Evolutionary conservation across 92 coral and sea anemone genomes (phyloP).

Genomic region (Heteractis magnifica): DNA sequence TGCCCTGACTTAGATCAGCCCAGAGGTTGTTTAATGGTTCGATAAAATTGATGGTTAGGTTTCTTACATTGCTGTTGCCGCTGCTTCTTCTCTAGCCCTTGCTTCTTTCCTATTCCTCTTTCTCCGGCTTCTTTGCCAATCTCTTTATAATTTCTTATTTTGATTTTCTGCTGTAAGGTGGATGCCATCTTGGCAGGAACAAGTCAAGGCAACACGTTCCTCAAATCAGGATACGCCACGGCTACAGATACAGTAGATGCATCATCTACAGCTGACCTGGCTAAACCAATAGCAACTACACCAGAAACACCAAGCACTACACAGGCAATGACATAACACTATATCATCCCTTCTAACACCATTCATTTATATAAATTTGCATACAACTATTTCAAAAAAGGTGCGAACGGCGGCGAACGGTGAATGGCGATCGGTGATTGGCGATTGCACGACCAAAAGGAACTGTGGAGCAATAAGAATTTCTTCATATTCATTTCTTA

Average conservation of each 20-base stretch:
- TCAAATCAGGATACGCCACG: conserved; percentile 39
- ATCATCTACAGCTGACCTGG: conserved; percentile 1
- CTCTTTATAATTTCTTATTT: neutral
- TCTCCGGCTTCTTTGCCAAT: no score
- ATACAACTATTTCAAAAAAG: neutral
- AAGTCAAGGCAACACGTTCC: conserved; percentile 78
- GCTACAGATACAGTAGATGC: conserved; percentile 9
- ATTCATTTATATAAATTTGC: neutral
- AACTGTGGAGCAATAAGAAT: no score
- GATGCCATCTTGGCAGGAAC: conserved; percentile 94
- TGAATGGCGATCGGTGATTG: no score
- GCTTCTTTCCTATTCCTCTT: no score
- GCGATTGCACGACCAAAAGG: no score
- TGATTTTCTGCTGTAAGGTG: conserved; percentile 38
- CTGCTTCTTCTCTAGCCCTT: no score
- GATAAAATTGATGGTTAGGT: no score
- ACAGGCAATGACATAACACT: conserved; percentile 22
- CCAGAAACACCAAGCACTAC: neutral
- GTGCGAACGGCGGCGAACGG: no score
- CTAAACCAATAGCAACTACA: neutral
- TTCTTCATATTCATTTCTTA: no score
- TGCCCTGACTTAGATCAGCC: no score
- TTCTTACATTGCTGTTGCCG: no score
- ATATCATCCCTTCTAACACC: neutral
- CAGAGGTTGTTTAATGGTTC: no score